These are phyloP conservation scores for Mohoua ochrocephala DNA, from an alignment of 2,113 vertebrate genomes.

Conservation along the genomic window DNA sequence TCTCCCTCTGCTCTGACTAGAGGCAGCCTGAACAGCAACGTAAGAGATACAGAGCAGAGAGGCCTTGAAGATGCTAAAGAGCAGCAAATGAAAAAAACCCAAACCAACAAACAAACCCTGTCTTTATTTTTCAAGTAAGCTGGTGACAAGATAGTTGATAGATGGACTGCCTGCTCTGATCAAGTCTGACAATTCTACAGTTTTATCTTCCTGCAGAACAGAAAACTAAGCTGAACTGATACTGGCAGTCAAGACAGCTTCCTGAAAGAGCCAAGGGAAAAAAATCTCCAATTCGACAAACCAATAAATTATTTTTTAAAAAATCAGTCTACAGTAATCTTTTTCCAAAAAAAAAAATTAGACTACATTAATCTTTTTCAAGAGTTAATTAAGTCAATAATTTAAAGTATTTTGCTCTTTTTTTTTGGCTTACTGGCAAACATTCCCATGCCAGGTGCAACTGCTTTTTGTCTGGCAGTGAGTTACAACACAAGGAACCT, in stretches of 20 bases:
- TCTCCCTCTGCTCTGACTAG: background rate
- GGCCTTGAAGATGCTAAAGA: background rate
- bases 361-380: background rate
- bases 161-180: background rate
- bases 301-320: background rate
- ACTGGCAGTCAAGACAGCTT: background rate
- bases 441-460: background rate
- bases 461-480: background rate
- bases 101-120: background rate
- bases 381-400: background rate
- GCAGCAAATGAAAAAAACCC: background rate
- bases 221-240: background rate
- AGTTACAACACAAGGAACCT: background rate
- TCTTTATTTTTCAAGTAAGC: background rate
- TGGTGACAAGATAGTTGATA: background rate
- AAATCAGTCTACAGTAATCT: background rate
- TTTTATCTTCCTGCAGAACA: background rate
- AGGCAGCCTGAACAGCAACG: background rate
- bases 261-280: background rate
- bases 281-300: background rate
- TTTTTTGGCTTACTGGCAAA: background rate
- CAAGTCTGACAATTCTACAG: background rate
- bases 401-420: background rate
- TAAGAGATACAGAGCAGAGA: background rate
- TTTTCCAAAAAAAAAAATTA: background rate